Evolutionary conservation across 1,140 invertebrate genomes (phyloP), one percentile per base, ranked within the genome.

Genomic region (Cydia fagiglandana): DNA sequence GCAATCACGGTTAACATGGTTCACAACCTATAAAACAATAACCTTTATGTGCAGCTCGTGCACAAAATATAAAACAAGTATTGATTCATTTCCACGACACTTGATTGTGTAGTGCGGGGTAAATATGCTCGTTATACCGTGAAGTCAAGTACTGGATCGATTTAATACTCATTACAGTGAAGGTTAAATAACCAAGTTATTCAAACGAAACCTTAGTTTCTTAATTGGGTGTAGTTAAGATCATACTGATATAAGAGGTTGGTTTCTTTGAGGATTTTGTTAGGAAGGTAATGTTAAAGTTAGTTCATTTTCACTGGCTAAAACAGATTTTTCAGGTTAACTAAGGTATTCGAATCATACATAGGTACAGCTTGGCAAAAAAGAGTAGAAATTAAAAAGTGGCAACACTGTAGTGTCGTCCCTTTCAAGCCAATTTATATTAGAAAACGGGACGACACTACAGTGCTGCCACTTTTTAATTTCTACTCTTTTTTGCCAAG

Each of bases 21-120:
- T 70, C 66, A 70, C 34, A 70, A 70, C 66, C 66, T 70, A 38
- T 70, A 13, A 38, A 70, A 70, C 34, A 70, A 70, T 70, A 70
- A n/a, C 7, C 30, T 70, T 70, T 70, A 10, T 17, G 66, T 70
- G 38, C n/a, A 17, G 17, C 15, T 38, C 66, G 66, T 70, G 64
- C 30, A 34, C 64, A 66, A 34, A 30, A 66, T 34, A 34, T 30
- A 13, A 17, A 61, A 61, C n/a, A 53, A 17, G 17, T 20, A 56
- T 24, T 61, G 56, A 20, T 61, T 24, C 4, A 61, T 24, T 61
- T 24, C 20, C 56, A 61, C 7, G 6, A 56, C 47, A 41, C 7
- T 41, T 41, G 9, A 56, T 17, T 56, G 38, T 38, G 34, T 45
- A 45, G 56, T 61, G 56, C 2, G 5, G 56, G 56, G 17, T 24